Percentiles rank a stretch among this genome's conserved stretches.
Conservation (phyloP, 2,113 vertebrate genomes). For the Dolichotis patagonum region DNA sequence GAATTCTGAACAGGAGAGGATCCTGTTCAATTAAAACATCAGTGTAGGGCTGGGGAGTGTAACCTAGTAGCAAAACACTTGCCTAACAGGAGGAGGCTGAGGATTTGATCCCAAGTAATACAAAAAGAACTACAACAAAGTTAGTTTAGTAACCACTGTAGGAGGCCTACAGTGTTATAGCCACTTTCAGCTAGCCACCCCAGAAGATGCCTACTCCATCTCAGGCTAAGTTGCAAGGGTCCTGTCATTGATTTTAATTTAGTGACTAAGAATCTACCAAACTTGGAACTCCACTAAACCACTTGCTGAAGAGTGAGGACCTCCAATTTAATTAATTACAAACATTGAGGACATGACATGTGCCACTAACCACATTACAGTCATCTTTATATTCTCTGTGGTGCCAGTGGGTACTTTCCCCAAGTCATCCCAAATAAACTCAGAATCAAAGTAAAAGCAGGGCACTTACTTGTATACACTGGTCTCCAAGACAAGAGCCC, state of each 20-base stretch:
- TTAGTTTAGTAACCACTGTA: background rate
- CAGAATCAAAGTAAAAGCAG: background rate
- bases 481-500: background rate
- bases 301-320: slow-evolving; percentile 11
- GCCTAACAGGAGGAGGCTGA: background rate
- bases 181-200: background rate
- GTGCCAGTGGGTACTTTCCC: background rate
- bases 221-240: background rate
- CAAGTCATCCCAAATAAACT: background rate
- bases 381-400: slow-evolving; percentile 33
- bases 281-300: background rate
- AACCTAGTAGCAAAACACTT: background rate
- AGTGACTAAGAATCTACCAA: background rate
- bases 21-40: slow-evolving; percentile 13
- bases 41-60: background rate
- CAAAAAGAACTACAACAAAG: background rate
- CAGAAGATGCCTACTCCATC: background rate
- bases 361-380: background rate
- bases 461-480: background rate
- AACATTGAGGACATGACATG: background rate
- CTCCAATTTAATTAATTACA: slow-evolving; percentile 14
- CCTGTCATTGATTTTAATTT: background rate
- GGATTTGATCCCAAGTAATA: background rate
- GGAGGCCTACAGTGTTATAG: background rate
- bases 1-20: background rate